Base-by-base conservation (phyloP, 2,888 invertebrate species). In the Nomada hirtipes region DNA sequence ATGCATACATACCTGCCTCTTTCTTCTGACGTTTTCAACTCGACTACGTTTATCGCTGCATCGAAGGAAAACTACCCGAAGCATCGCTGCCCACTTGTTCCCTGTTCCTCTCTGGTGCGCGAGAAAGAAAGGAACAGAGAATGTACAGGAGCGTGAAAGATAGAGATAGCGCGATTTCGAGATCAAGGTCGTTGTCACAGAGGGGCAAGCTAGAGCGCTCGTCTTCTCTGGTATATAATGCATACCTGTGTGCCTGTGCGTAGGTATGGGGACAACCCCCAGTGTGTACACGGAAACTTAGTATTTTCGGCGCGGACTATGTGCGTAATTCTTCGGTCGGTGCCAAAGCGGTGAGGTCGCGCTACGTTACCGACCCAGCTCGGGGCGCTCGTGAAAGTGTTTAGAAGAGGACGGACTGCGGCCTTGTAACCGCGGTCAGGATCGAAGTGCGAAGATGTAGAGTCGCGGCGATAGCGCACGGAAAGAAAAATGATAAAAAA, bases 141-240 rank as follows among this genome's bases (percentile, higher is more conserved):
- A 18, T 52, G 20, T 57, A 20, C 57, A 20, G 44, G 55, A 72
- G 52, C 13, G 61, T 44, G 55, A 69, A 50, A 65, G 63, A 50
- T 20, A 20, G 52, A 57, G 52, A 52, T 23, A 69, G 59, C 55
- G 71, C 63, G 76, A 82, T 82, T 88, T 88, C 82, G 86, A 86
- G 83, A 88, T 88, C 88, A 88, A 88, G 86, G 88, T 88, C 80
- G 78, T 83, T 80, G 78, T 72, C 83, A 73, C 67, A 60, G 67
- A 68, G 57, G 26, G 55, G 47, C 47, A 47, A 20, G 42, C 52
- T 36, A 42, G 63, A 47, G 57, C 60, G 59, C 67, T 50, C 52
- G 67, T 67, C 9, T 10, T 9, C 36, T n/a, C 13, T 15, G 29
- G 10, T 9, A 4, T 18, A 9, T 10, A 13, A 13, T 18, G 29